These are phyloP conservation scores for Chlorops oryzae DNA, from an alignment of 1,140 invertebrate species.

Conservation along the genomic window DNA sequence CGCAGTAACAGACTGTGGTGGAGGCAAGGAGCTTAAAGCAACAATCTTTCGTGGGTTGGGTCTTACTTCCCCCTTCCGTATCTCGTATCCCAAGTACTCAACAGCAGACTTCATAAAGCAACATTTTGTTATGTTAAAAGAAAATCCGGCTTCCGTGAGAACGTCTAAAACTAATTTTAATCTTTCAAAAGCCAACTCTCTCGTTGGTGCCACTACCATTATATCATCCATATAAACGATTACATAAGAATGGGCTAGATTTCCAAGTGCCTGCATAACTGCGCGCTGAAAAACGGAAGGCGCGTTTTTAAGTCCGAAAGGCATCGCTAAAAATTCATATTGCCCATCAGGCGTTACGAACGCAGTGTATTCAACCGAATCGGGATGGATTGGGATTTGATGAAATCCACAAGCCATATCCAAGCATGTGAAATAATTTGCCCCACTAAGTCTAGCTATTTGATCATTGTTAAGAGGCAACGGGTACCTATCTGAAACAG, in stretches of 20 bases:
- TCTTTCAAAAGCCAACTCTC: background rate
- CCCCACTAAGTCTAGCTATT: constrained; percentile 36
- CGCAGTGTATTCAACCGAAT: constrained; percentile 23
- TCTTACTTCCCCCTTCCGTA: background rate
- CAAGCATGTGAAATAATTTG: constrained; percentile 39
- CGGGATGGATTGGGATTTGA: constrained; percentile 14
- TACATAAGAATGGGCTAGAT: background rate
- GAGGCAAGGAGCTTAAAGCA: too few relatives aligned
- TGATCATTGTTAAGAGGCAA: constrained; percentile 47
- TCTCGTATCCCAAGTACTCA: background rate
- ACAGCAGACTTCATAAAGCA: background rate
- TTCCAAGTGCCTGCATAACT: constrained; percentile 9
- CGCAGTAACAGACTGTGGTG: too few relatives aligned
- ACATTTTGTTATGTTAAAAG: constrained; percentile 1
- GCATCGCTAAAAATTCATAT: too few relatives aligned
- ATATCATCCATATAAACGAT: too few relatives aligned
- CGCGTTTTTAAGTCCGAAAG: too few relatives aligned
- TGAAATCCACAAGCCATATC: constrained; percentile 44
- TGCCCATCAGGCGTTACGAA: too few relatives aligned
- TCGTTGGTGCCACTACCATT: background rate
- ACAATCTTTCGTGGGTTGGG: background rate
- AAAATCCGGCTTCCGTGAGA: background rate
- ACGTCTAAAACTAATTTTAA: constrained; percentile 1
- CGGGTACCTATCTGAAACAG: constrained; percentile 40
- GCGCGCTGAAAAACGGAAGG: too few relatives aligned